Evolutionary conservation across 2,888 invertebrate genomes (phyloP), one percentile per base, ranked within the genome.

Genomic region (Platycnemis pennipes): DNA sequence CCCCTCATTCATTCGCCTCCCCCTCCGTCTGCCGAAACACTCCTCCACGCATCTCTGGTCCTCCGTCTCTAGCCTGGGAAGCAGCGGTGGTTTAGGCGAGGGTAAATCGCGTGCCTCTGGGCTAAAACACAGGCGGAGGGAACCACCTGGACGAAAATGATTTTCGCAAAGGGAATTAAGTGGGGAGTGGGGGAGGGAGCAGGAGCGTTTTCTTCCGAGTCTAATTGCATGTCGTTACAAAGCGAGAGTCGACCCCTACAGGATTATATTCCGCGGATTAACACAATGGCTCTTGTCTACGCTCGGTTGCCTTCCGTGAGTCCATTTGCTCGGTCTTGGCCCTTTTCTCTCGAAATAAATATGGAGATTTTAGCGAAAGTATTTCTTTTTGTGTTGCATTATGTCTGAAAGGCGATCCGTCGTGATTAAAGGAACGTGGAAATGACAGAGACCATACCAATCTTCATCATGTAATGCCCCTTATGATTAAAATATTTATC

Each of bases 1-100:
- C 53, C 56, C 53, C 37, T 56, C 89, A 89, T 89, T 56, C 89
- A 89, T 31, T 37, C 86, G 19, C 63, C n/a, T n/a, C 4, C 63
- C 22, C 22, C 63, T 63, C 22, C 63, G 22, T 26, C 26, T n/a
- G 53, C 63, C 63, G 63, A 26, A 11, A 49, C 63, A 63, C 63
- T 63, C 26, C 63, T n/a, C 5, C 63, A 8, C 63, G 1, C 26
- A n/a, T 63, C 26, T 63, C 63, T 63, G n/a, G n/a, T n/a, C n/a
- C n/a, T n/a, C n/a, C n/a, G n/a, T n/a, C n/a, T n/a, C n/a, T n/a
- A n/a, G n/a, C n/a, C n/a, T n/a, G 63, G 63, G 63, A 3, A 63
- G 26, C 63, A n/a, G 63, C 26, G 63, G 3, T 19, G 49, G 63
- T 22, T 13, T 46, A 49, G 16, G n/a, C 46, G n/a, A 16, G 44